Conservation (phyloP, 2,888 invertebrate species). For the Cynaeus angustus region DNA sequence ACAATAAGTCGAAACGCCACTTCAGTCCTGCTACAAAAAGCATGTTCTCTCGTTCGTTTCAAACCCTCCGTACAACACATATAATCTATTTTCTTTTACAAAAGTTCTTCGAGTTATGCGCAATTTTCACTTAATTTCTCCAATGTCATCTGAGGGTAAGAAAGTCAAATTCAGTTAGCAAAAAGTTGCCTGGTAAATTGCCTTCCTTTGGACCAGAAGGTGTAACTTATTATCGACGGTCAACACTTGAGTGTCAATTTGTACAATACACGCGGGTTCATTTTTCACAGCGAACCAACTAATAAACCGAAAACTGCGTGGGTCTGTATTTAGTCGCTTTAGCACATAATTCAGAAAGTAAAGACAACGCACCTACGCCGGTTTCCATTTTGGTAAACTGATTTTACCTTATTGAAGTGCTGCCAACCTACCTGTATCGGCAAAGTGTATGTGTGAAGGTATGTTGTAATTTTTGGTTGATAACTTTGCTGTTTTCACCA, state of each 20-base stretch:
- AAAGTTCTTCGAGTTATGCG: constrained; percentile 28
- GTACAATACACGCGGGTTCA: constrained; percentile 36
- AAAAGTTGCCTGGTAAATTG: constrained; percentile 15
- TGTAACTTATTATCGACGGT: constrained; percentile 25
- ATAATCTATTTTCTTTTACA: constrained; percentile 40
- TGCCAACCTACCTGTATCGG: constrained; percentile 38
- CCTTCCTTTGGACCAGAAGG: constrained; percentile 1
- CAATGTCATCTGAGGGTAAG: constrained; percentile 3
- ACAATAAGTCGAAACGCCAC: constrained; percentile 56
- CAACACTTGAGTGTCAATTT: constrained; percentile 36
- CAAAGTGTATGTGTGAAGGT: constrained; percentile 14
- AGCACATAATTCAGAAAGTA: constrained; percentile 46
- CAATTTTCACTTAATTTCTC: constrained; percentile 34
- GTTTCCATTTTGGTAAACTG: constrained; percentile 43
- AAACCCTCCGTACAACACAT: constrained; percentile 32
- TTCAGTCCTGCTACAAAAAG: constrained; percentile 52
- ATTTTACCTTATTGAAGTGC: constrained; percentile 43
- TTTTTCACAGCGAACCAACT: constrained; percentile 27
- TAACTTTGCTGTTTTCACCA: constrained; percentile 30
- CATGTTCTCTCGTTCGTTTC: constrained; percentile 46
- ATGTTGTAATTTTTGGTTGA: constrained; percentile 25
- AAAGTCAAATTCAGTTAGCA: neutral
- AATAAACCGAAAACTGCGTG: constrained; percentile 36
- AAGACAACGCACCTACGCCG: constrained; percentile 44
- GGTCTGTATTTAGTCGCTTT: constrained; percentile 48